phyloP scores from a whole-genome alignment of 92 coral and sea anemone species.

The Epizoanthus rinbou region DNA sequence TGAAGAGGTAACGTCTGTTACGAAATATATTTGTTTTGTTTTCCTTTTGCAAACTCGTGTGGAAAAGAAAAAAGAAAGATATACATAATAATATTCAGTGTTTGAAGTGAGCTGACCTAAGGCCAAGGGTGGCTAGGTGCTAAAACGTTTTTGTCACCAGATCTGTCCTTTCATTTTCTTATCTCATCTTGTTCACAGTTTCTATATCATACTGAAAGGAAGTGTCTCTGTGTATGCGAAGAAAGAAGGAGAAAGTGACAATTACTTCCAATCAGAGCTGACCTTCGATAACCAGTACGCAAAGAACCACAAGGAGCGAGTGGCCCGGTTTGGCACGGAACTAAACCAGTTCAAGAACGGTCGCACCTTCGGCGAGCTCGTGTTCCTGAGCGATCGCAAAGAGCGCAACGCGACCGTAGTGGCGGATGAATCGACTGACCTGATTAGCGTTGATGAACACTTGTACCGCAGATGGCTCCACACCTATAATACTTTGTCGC shows the following conservation, averaged over 20 bases:
- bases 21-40: too few relatives aligned
- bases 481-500: constrained; percentile 68
- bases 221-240: constrained; percentile 88
- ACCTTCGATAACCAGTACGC: constrained; percentile 61
- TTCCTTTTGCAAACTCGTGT: too few relatives aligned
- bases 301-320: constrained; percentile 76
- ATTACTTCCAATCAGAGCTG: constrained; percentile 40
- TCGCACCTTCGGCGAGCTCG: constrained; percentile 88
- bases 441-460: constrained; percentile 65
- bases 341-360: constrained; percentile 76
- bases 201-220: constrained; percentile 91
- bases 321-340: constrained; percentile 86
- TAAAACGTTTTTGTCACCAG: too few relatives aligned
- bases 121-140: too few relatives aligned
- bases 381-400: constrained; percentile 68
- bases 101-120: too few relatives aligned
- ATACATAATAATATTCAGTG: too few relatives aligned
- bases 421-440: constrained; percentile 79
- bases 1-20: too few relatives aligned
- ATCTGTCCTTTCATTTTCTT: not conserved
- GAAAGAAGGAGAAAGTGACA: constrained; percentile 70
- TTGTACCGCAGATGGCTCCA: constrained; percentile 66
- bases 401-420: constrained; percentile 94
- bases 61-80: too few relatives aligned
- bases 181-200: constrained; percentile 45